phyloP scores from a whole-genome alignment of 2,888 invertebrate genomes.

The Chaetogeoica ovagalla region DNA sequence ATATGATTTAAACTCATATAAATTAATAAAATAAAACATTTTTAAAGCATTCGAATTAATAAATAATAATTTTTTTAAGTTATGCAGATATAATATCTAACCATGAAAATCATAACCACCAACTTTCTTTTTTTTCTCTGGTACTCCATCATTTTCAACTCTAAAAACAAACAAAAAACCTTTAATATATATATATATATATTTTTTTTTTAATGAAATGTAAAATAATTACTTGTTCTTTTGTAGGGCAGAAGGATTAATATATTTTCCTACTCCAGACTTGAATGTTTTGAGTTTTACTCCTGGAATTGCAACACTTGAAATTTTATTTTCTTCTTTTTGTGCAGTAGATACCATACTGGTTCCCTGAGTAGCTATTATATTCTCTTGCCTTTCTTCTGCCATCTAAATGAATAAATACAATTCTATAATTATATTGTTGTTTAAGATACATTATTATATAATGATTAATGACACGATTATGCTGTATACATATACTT shows the following conservation, averaged over 20 bases:
- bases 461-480: no score
- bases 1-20: neutral
- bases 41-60: neutral
- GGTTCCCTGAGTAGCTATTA: slow-evolving; percentile 66
- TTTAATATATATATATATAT: no score
- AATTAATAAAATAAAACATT: neutral
- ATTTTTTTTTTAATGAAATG: neutral
- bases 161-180: slow-evolving; percentile 14
- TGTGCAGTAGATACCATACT: slow-evolving; percentile 60
- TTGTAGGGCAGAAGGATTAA: slow-evolving; percentile 59
- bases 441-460: no score
- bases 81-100: slow-evolving; percentile 58
- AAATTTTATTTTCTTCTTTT: slow-evolving; percentile 58
- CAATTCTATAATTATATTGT: neutral
- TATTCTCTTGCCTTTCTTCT: slow-evolving; percentile 75
- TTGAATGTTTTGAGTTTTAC: slow-evolving; percentile 71
- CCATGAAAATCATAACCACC: slow-evolving; percentile 65
- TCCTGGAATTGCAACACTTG: slow-evolving; percentile 60
- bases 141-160: slow-evolving; percentile 56
- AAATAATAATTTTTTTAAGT: neutral
- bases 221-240: slow-evolving; percentile 30
- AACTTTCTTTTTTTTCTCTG: slow-evolving; percentile 64
- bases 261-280: slow-evolving; percentile 88
- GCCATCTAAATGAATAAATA: slow-evolving; percentile 64
- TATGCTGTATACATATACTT: slow-evolving; percentile 11